Conservation (phyloP, 2,888 invertebrate species). For the Drosophila antonietae region DNA sequence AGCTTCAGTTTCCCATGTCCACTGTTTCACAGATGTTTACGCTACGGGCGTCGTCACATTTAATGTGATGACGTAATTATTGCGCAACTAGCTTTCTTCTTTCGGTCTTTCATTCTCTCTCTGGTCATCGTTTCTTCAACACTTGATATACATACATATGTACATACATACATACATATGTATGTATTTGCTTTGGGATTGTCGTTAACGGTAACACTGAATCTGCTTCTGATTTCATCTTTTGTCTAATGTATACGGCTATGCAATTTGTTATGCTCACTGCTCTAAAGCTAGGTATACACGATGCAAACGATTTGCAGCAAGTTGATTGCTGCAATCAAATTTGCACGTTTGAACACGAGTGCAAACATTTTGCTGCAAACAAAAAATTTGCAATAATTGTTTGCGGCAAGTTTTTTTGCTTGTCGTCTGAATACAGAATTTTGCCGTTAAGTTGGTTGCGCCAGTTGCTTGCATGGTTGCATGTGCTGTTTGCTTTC, state of each 20-base stretch:
- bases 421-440: too few relatives aligned
- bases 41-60: slow-evolving; percentile 30
- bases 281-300: too few relatives aligned
- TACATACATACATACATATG: not conserved
- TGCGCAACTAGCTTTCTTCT: slow-evolving; percentile 71
- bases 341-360: too few relatives aligned
- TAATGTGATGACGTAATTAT: slow-evolving; percentile 64
- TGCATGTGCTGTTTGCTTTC: too few relatives aligned
- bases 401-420: too few relatives aligned
- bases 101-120: slow-evolving; percentile 58
- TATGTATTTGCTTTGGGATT: slow-evolving; percentile 4
- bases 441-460: too few relatives aligned
- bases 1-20: not conserved
- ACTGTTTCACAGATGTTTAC: not conserved
- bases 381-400: too few relatives aligned
- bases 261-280: slow-evolving; percentile 60
- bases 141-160: slow-evolving; percentile 26
- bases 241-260: slow-evolving; percentile 7
- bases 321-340: too few relatives aligned
- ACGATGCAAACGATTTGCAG: too few relatives aligned
- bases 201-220: slow-evolving; percentile 14
- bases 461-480: too few relatives aligned
- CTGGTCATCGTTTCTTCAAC: slow-evolving; percentile 47
- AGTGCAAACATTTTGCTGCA: too few relatives aligned
- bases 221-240: slow-evolving; percentile 42